Evolutionary conservation across 2,113 vertebrate species (phyloP).

Genomic region (Natator depressus): DNA sequence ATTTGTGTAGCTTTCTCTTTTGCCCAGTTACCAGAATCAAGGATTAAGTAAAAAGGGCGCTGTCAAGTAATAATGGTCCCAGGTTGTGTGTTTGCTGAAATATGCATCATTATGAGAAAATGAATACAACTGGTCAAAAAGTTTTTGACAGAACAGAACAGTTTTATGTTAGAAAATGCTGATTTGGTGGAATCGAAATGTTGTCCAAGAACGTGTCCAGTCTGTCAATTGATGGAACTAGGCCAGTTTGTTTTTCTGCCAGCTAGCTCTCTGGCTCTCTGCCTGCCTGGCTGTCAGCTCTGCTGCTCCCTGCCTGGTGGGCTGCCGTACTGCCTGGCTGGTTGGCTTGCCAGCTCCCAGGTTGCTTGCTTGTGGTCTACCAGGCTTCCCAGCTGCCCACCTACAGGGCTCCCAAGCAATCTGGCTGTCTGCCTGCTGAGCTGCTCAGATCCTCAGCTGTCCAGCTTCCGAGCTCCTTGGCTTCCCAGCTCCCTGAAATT

Average conservation of each 20-base stretch:
- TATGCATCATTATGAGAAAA: background rate
- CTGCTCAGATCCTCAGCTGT: background rate
- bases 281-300: background rate
- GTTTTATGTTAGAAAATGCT: background rate
- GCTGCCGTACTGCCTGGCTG: background rate
- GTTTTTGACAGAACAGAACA: background rate
- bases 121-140: background rate
- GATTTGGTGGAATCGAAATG: background rate
- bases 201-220: background rate
- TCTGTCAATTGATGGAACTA: background rate
- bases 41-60: background rate
- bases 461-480: background rate
- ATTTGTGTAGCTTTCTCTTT: background rate
- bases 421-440: background rate
- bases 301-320: accelerated
- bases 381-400: background rate
- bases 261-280: background rate
- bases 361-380: background rate
- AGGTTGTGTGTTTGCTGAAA: background rate
- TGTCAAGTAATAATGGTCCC: background rate
- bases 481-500: background rate
- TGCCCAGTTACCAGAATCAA: background rate
- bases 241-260: background rate
- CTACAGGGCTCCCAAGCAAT: background rate
- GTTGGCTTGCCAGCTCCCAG: accelerated